A percentile compares a stretch with the other conserved stretches of the same genome.
phyloP scores from a whole-genome alignment of 2,113 vertebrate genomes.

The Meriones unguiculatus region DNA sequence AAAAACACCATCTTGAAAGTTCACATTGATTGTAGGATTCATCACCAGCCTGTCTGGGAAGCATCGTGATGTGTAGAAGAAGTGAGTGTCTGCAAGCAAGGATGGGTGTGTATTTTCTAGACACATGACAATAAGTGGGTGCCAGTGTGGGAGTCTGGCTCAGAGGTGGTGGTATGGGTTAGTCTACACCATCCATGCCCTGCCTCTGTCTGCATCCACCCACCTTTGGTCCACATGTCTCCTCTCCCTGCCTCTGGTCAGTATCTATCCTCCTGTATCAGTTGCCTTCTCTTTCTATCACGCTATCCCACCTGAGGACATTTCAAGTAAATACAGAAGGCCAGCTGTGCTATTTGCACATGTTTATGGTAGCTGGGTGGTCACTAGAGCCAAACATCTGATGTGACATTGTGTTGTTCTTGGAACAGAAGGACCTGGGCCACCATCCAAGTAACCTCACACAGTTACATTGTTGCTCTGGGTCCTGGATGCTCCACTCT shows the following conservation, averaged over 20 bases:
- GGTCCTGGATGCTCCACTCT: neutral
- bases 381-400: neutral
- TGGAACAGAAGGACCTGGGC: neutral
- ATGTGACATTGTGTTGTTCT: neutral
- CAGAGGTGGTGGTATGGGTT: neutral
- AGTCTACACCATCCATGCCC: neutral
- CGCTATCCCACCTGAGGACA: neutral
- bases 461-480: neutral
- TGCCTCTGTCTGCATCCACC: neutral
- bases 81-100: neutral
- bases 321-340: neutral
- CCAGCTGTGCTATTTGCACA: neutral
- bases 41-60: constrained; percentile 14
- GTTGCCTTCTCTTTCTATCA: neutral
- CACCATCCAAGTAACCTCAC: neutral
- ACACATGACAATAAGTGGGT: neutral
- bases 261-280: too few relatives aligned
- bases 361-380: neutral
- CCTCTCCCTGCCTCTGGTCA: neutral
- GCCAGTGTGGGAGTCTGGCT: neutral
- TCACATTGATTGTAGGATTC: neutral
- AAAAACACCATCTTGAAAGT: constrained; percentile 23
- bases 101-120: neutral
- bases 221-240: neutral
- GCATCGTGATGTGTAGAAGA: neutral